phyloP scores from a whole-genome alignment of 92 coral and sea anemone species.

The Zoanthus gigantus region DNA sequence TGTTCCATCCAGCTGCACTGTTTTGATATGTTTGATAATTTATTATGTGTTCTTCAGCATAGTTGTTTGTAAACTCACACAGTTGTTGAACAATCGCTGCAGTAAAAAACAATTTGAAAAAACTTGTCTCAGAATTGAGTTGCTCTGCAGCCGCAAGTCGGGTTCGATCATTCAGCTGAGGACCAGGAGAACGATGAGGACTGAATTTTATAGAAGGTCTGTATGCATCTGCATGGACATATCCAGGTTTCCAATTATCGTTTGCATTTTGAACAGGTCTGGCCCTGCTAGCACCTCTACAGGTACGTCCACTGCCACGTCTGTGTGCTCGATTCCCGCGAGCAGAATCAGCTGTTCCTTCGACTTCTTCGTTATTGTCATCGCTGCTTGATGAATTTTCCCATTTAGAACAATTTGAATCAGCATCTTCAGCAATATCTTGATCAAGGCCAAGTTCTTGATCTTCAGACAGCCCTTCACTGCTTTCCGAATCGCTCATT shows the following conservation, averaged over 20 bases:
- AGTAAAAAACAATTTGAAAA: constrained; percentile 40
- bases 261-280: constrained; percentile 11
- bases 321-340: constrained; percentile 26
- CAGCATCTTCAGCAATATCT: constrained; percentile 39
- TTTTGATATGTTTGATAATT: constrained; percentile 39
- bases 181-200: constrained; percentile 41
- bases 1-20: constrained; percentile 39
- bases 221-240: constrained; percentile 40
- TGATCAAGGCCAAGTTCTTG: constrained; percentile 48
- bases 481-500: constrained; percentile 31
- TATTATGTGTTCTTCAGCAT: constrained; percentile 40
- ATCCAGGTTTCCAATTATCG: constrained; percentile 15
- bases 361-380: constrained; percentile 14
- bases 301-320: constrained; percentile 5
- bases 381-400: constrained; percentile 19
- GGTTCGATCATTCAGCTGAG: constrained; percentile 47
- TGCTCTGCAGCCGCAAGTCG: constrained; percentile 35
- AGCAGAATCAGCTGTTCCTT: constrained; percentile 24
- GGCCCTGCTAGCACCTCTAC: constrained; percentile 8
- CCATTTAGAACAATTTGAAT: constrained; percentile 22
- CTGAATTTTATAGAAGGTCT: constrained; percentile 26
- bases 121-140: constrained; percentile 32
- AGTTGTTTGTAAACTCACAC: constrained; percentile 44
- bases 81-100: constrained; percentile 27
- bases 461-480: constrained; percentile 40